phyloP scores from a whole-genome alignment of 1,140 invertebrate species.

The Metaphire vulgaris region DNA sequence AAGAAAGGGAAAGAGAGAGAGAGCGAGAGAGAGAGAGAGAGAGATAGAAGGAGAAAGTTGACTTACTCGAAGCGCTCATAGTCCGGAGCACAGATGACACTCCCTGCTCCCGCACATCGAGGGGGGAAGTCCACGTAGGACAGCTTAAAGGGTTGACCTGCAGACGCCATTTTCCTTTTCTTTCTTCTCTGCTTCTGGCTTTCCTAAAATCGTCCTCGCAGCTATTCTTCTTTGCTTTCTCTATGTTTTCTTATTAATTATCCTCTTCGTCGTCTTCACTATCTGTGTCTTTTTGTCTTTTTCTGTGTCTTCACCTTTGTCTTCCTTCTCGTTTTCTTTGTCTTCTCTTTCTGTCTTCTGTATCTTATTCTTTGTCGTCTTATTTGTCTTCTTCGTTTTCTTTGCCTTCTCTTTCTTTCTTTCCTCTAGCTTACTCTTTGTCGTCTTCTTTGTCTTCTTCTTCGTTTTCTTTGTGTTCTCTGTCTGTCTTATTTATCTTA shows the following conservation, averaged over 20 bases:
- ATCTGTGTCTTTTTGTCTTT: background rate
- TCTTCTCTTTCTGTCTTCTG: no score
- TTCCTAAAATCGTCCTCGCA: no score
- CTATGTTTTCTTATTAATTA: background rate
- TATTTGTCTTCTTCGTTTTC: no score
- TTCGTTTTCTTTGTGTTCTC: no score
- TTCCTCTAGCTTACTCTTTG: no score
- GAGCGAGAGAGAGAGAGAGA: background rate
- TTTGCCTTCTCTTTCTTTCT: no score
- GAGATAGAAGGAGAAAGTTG: background rate
- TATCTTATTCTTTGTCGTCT: no score
- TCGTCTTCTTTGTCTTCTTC: no score
- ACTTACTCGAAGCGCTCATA: conserved; percentile 31
- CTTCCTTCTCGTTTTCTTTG: background rate
- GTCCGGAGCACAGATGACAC: conserved; percentile 28
- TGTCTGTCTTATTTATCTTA: no score
- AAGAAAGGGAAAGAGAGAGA: background rate
- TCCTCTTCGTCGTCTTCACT: background rate
- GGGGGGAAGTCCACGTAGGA: conserved; percentile 31
- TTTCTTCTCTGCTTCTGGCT: background rate
- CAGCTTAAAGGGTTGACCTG: conserved; percentile 16
- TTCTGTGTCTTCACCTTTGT: background rate
- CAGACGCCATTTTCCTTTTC: background rate
- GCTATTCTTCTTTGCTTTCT: no score
- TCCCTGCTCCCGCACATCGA: conserved; percentile 27